Evolutionary conservation across 2,797 vertebrate species (phyloP), one percentile per base, ranked within the genome.

Genomic region (Sebastes hubbsi): DNA sequence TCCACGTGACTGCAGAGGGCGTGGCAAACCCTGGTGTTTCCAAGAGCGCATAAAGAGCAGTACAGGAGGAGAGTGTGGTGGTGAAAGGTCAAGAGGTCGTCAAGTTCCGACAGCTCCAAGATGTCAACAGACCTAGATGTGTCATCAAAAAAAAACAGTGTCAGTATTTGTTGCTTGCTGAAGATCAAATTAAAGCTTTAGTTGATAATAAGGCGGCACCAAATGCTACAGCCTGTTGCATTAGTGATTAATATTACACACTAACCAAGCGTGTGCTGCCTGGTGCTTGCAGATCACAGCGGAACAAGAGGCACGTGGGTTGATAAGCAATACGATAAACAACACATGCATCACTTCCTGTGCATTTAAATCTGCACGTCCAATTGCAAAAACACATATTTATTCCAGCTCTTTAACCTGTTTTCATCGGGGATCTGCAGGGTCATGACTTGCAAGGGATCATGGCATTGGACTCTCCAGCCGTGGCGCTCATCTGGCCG

Each of bases 391-490:
- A 71, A 64, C 2, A 64, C 3, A 66, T 3, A 72, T 2, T 64
- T 30, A 73, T 82, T 75, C 4, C 27, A 13, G 27, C 24, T 59
- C 11, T 49, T 80, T 73, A 36, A 99, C 98, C 98, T 99, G 96
- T 97, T 97, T 92, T 99, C 97, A 92, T 99, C 97, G 0, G 98
- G 98, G 83, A 99, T 97, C 73, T 98, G 97, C 63, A 99, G 95
- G 6, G 93, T 95, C 97, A 99, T 97, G 90, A 97, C 96, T 94
- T 97, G 97, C 78, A 96, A 91, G 66, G 96, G 96, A 55, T 97
- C 95, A 59, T 91, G 70, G 77, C 97, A 97, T 38, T 97, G 95
- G 73, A 98, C 93, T 91, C 95, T 96, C 98, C 98, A 99, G 77
- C 98, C 98, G 4, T 96, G 96, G 27, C 92, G 94, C 49, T 97